Base-by-base conservation (phyloP, 2,113 vertebrate species). In the Carassius carassius region DNA sequence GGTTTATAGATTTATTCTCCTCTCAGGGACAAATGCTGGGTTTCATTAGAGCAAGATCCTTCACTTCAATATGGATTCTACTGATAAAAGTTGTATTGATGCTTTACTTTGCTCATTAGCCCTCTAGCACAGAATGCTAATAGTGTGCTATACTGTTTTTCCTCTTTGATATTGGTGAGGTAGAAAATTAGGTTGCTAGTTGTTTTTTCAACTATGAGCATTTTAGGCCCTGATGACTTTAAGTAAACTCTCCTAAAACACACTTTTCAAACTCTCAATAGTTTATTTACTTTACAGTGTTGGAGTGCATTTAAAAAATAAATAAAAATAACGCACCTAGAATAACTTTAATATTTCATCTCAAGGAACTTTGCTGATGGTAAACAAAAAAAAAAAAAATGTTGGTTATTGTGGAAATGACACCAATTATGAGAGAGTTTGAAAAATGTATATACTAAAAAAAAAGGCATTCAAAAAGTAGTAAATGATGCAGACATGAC, bases 41-140 rank as follows among this genome's bases (percentile, higher is more conserved):
- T 72, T 83, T 85, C 69, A 85, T 80, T 77, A 78, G 69, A 56
- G 58, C 85, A 16, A 47, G 62, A 84, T 78, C 72, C 29, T 81
- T 60, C 41, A 82, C 77, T 80, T 69, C 78, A 54, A 44, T 84
- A 62, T 63, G 12, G 81, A 51, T 84, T n/a, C 87, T 84, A 88
- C 88, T 87, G 85, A 90, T 88, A 82, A 62, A 86, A 75, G 84
- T 76, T 85, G 85, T 87, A 87, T 79, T 85, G 63, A 88, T 79
- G 82, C 81, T 83, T 87, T 85, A 78, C 82, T 17, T 76, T 54
- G 37, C 63, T 83, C 62, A 63, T 37, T 70, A 41, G 69, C 69
- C 35, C 69, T 41, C 8, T 41, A 41, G 69, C 32, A 41, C 41
- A 72, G 69, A 72, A 72, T n/a, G 69, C 35, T 41, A 72, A 72